Base-by-base conservation (phyloP, 92 coral and sea anemone genomes). In the Desmophyllum pertusum region DNA sequence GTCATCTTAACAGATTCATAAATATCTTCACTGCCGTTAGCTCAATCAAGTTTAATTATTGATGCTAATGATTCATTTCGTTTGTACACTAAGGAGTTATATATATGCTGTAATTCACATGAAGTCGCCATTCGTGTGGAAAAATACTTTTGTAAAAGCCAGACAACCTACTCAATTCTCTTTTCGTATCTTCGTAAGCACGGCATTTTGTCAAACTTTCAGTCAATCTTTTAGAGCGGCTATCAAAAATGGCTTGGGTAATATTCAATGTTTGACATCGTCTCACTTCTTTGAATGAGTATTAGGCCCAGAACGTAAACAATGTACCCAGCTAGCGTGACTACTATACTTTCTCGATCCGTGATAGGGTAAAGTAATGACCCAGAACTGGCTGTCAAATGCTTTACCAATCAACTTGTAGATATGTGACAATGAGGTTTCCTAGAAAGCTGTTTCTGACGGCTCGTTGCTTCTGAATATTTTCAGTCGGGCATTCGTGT, bases 321-420 rank as follows among this genome's bases (percentile, higher is more conserved):
- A 59, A 59, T 25, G 63, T n/a, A 10, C 63, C 63, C 63, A 48
- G n/a, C n/a, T n/a, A n/a, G 53, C 53, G 53, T 14, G 53, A 48
- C 53, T 48, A 48, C n/a, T n/a, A n/a, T 25, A 1, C 35, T 59
- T 14, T 17, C 18, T 19, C 38, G n/a, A n/a, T n/a, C n/a, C n/a
- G 38, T 29, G 62, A 73, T 73, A 11, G 77, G 77, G 40, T 45
- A 27, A 25, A 30, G 57, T 35, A 29, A 61, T 73, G 61, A 73
- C 61, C 77, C 61, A 42, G 33, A 73, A 29, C 31, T 27, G 39
- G 23, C 21, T 1, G 33, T 8, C 38, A 53, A 52, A 15, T 30
- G 14, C 4, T 68, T 68, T 3, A 13, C 4, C 40, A 37, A 73
- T 14, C 33, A 40, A 38, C 51, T 15, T 53, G 14, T 36, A 6